A percentile compares a stretch with the other conserved stretches of the same genome.
Evolutionary conservation across 30 jellyfish, hydroid and myxozoan species (phyloP).

Genomic region (Hydra vulgaris): DNA sequence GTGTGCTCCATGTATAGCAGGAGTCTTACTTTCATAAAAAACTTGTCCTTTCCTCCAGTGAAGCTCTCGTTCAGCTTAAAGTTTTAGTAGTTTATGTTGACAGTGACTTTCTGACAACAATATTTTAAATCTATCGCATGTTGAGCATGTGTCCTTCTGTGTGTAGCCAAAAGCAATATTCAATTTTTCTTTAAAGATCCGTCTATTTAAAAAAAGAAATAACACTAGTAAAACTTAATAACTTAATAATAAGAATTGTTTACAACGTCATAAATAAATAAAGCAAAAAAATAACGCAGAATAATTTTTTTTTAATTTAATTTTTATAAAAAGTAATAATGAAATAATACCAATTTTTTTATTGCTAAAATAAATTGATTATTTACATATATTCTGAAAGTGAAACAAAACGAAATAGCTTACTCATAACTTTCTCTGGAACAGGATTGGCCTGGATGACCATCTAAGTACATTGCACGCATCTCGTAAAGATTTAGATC

Average conservation of each 20-base stretch:
- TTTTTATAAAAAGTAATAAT: no score
- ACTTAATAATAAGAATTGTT: no score
- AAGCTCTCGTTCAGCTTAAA: background rate
- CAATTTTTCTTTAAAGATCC: background rate
- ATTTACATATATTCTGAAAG: background rate
- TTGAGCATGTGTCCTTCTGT: background rate
- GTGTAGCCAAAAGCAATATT: background rate
- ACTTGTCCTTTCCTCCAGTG: background rate
- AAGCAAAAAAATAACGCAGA: no score
- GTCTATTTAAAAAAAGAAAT: background rate
- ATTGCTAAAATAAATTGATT: background rate
- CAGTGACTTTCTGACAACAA: background rate
- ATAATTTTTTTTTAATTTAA: no score
- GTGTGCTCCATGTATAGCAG: background rate
- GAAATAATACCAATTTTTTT: no score
- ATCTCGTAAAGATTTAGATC: background rate
- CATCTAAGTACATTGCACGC: background rate
- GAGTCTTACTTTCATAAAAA: background rate
- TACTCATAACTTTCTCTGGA: background rate
- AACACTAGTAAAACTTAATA: background rate
- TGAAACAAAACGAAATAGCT: no score
- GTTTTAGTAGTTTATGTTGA: background rate
- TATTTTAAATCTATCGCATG: background rate
- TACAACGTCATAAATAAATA: no score
- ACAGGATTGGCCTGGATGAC: background rate